Conservation (phyloP, 2,888 invertebrate genomes). For the Drosophila melanosoma region DNA sequence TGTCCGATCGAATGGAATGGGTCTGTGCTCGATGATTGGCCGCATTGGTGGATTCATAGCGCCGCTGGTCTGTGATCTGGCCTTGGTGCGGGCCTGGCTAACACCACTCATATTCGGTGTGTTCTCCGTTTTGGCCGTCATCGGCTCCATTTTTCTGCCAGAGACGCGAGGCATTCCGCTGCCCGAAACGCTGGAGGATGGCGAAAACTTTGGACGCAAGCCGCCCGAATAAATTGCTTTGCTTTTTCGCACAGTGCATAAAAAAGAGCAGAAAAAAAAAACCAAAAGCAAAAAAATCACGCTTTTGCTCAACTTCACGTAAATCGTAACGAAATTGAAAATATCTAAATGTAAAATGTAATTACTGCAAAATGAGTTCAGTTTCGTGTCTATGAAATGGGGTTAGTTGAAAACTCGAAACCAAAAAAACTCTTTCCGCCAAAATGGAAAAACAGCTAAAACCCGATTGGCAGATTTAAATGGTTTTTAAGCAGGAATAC, state of each 20-base stretch:
- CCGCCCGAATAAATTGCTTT: not conserved
- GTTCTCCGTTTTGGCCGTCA: conserved; percentile 89
- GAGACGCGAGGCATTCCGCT: conserved; percentile 86
- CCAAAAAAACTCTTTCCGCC: conserved; percentile 11
- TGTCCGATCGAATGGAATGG: conserved; percentile 94
- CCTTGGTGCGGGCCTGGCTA: conserved; percentile 85
- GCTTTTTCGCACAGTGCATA: conserved; percentile 5
- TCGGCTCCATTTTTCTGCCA: conserved; percentile 89
- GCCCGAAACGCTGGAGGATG: conserved; percentile 93
- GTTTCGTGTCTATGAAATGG: conserved; percentile 79
- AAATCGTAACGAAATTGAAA: conserved; percentile 37
- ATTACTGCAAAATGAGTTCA: conserved; percentile 68
- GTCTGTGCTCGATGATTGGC: conserved; percentile 93
- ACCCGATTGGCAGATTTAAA: not conserved
- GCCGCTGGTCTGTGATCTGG: conserved; percentile 89
- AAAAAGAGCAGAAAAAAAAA: not conserved
- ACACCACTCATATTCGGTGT: conserved; percentile 91
- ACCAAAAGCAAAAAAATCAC: conserved; percentile 15
- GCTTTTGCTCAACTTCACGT: not conserved
- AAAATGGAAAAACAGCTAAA: not conserved
- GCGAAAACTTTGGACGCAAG: conserved; percentile 87
- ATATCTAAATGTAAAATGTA: conserved; percentile 71
- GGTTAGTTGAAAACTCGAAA: conserved; percentile 57
- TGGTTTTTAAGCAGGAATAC: not conserved
- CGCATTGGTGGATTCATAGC: conserved; percentile 94